These are phyloP conservation scores for Orientallactaga sibirica DNA, from an alignment of 2,797 vertebrate species.

Conservation along the genomic window DNA sequence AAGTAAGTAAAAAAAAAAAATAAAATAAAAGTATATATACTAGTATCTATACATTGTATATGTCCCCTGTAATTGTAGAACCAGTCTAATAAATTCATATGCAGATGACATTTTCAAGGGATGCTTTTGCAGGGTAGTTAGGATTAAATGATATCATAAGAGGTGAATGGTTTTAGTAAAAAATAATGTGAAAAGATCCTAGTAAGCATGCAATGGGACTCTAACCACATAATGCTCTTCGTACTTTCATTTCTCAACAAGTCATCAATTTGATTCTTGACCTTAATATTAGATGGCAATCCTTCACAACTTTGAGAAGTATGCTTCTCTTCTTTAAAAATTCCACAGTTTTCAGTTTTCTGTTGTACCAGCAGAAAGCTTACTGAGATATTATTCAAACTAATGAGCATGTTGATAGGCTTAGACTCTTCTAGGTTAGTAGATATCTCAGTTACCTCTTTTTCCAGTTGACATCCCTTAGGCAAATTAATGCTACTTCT, in stretches of 20 bases:
- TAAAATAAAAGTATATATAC: too few relatives aligned
- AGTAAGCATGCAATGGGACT: not conserved
- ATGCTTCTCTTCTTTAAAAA: not conserved
- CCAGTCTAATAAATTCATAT: not conserved
- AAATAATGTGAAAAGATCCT: too few relatives aligned
- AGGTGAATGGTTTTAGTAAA: not conserved
- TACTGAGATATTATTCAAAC: not conserved
- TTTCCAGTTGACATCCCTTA: not conserved
- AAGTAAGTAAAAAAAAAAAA: too few relatives aligned
- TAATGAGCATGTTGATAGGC: not conserved
- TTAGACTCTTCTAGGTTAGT: not conserved
- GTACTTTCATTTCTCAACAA: not conserved
- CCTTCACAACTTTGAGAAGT: not conserved
- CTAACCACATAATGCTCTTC: not conserved
- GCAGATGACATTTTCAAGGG: not conserved
- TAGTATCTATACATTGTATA: not conserved
- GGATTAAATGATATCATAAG: not conserved
- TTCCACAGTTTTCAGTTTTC: not conserved
- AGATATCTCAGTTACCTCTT: not conserved
- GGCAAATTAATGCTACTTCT: not conserved
- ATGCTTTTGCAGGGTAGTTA: not conserved
- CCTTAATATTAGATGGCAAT: too few relatives aligned
- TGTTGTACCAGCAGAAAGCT: not conserved
- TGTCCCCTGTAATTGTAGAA: not conserved
- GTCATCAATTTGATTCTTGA: not conserved